Percentiles rank a stretch among this genome's conserved stretches.
Conservation (phyloP, 2,888 invertebrate species). For the Drosophila subquinaria region DNA sequence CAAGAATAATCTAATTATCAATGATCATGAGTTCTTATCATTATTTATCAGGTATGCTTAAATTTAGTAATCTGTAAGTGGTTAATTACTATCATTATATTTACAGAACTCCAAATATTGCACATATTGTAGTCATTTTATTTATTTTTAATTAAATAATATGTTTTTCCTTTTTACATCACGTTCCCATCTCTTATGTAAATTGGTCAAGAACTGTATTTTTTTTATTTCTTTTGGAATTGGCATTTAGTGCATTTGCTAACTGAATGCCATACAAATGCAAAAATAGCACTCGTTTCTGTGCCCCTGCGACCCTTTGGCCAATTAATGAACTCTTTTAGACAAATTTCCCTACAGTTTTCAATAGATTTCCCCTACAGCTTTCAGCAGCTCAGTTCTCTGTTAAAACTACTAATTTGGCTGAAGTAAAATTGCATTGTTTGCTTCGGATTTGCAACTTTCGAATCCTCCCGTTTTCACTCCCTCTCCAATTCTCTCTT, state of each 20-base stretch:
- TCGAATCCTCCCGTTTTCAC: background rate
- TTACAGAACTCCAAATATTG: too few relatives aligned
- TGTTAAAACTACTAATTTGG: slow-evolving; percentile 62
- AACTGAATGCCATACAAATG: slow-evolving; percentile 20
- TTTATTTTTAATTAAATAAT: too few relatives aligned
- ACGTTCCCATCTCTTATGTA: too few relatives aligned
- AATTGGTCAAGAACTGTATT: background rate
- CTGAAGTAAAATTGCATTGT: slow-evolving; percentile 67
- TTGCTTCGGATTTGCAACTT: slow-evolving; percentile 39
- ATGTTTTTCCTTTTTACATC: background rate
- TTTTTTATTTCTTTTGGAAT: background rate
- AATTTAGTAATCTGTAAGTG: too few relatives aligned
- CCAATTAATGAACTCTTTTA: slow-evolving; percentile 67
- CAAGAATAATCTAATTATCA: too few relatives aligned
- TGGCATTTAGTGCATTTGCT: background rate
- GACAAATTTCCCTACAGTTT: slow-evolving; percentile 51
- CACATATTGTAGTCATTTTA: too few relatives aligned
- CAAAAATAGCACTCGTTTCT: background rate
- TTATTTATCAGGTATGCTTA: too few relatives aligned
- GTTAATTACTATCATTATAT: too few relatives aligned
- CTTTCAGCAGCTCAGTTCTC: background rate
- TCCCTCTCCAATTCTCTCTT: background rate
- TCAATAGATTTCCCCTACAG: slow-evolving; percentile 17
- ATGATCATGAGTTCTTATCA: too few relatives aligned
- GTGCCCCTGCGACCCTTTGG: slow-evolving; percentile 24